Evolutionary conservation across 2,888 invertebrate genomes (phyloP).

Genomic region (Drosophila melanosoma): DNA sequence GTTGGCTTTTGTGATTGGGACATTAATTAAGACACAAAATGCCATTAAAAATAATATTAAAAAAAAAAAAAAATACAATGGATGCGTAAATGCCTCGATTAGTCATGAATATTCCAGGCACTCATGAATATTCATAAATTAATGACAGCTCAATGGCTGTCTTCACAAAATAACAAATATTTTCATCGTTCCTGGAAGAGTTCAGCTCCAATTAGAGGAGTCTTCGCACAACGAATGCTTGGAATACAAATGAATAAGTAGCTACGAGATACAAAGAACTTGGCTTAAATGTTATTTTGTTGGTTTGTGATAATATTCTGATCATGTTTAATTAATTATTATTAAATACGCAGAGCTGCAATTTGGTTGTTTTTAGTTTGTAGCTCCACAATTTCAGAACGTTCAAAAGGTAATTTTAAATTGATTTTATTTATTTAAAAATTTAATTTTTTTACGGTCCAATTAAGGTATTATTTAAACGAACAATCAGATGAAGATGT

Average conservation of each 20-base stretch:
- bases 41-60: constrained; percentile 47
- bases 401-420: background rate
- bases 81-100: constrained; percentile 35
- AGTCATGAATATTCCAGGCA: constrained; percentile 48
- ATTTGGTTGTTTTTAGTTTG: background rate
- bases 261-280: background rate
- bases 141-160: constrained; percentile 63
- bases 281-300: background rate
- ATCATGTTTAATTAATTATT: background rate
- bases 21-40: constrained; percentile 80
- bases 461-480: background rate
- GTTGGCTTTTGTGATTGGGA: constrained; percentile 59
- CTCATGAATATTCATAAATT: constrained; percentile 62
- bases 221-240: background rate
- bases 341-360: background rate
- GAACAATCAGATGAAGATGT: constrained; percentile 1
- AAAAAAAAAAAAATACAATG: constrained; percentile 18
- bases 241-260: background rate
- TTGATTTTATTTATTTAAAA: background rate
- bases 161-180: background rate
- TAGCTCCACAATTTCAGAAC: background rate
- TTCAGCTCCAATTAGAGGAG: background rate
- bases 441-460: background rate
- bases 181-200: background rate
- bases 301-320: background rate